These are phyloP conservation scores for Idaea aversata DNA, from an alignment of 2,888 invertebrate genomes.

Conservation along the genomic window DNA sequence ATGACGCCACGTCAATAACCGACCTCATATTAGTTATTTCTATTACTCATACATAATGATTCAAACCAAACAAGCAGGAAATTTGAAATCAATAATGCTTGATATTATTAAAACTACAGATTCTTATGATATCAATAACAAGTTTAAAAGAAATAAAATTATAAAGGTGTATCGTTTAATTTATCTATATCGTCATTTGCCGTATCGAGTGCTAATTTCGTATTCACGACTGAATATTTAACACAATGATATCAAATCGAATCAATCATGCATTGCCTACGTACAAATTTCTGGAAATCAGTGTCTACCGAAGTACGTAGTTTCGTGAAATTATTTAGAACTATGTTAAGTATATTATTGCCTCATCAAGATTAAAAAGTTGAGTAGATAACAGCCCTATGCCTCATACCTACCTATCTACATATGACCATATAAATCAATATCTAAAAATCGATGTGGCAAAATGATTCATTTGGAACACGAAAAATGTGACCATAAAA, in stretches of 20 bases:
- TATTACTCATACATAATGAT: constrained; percentile 35
- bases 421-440: neutral
- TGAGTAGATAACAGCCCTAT: neutral
- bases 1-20: constrained; percentile 34
- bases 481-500: constrained; percentile 30
- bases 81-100: neutral
- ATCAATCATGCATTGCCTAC: neutral
- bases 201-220: constrained; percentile 16
- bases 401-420: neutral
- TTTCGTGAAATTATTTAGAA: neutral
- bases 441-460: neutral
- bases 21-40: constrained; percentile 32
- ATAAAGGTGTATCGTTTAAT: constrained; percentile 11
- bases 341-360: neutral
- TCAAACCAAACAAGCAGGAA: constrained; percentile 8
- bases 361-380: neutral
- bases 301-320: neutral
- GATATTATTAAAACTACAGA: neutral
- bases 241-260: constrained; percentile 17
- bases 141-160: constrained; percentile 6
- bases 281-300: neutral
- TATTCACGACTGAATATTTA: constrained; percentile 16
- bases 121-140: neutral
- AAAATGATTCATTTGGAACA: constrained; percentile 14
- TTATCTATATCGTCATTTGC: constrained; percentile 19